Evolutionary conservation across 2,113 vertebrate genomes (phyloP).

Genomic region (Phyllostomus discolor): DNA sequence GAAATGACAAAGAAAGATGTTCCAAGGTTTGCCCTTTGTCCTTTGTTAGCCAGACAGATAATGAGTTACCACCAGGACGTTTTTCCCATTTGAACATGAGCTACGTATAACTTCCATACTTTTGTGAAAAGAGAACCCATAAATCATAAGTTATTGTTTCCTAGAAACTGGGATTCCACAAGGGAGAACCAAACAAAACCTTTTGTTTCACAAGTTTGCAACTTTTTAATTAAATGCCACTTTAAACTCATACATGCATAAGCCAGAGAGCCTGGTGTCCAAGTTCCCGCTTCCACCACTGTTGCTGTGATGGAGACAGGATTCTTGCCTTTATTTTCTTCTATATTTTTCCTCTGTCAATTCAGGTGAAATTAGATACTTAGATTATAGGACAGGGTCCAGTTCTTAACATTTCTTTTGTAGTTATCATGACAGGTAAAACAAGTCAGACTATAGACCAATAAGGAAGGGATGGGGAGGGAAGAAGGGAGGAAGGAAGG

Average conservation of each 20-base stretch:
- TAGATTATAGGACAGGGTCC: background rate
- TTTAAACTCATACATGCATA: slow-evolving; percentile 59
- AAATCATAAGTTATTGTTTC: slow-evolving; percentile 72
- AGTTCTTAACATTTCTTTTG: background rate
- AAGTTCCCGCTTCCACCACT: background rate
- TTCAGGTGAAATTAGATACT: background rate
- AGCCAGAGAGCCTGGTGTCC: background rate
- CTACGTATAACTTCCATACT: slow-evolving; percentile 62
- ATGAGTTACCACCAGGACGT: slow-evolving; percentile 68
- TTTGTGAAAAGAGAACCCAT: slow-evolving; percentile 59
- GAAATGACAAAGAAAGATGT: slow-evolving; percentile 65
- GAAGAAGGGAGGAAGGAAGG: fast-evolving
- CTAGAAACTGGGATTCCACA: slow-evolving; percentile 59
- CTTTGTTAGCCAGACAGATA: slow-evolving; percentile 74
- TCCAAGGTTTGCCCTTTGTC: slow-evolving; percentile 68
- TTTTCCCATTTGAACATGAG: slow-evolving; percentile 41
- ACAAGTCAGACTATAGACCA: background rate
- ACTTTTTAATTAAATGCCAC: slow-evolving; percentile 64
- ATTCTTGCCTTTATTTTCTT: background rate
- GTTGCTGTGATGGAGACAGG: background rate
- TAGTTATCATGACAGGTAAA: background rate
- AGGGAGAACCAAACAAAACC: slow-evolving; percentile 51
- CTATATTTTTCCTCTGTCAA: background rate
- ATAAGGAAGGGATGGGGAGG: background rate
- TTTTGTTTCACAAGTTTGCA: slow-evolving; percentile 54